phyloP scores from a whole-genome alignment of 2,888 invertebrate genomes.

The Gortyna flavago region DNA sequence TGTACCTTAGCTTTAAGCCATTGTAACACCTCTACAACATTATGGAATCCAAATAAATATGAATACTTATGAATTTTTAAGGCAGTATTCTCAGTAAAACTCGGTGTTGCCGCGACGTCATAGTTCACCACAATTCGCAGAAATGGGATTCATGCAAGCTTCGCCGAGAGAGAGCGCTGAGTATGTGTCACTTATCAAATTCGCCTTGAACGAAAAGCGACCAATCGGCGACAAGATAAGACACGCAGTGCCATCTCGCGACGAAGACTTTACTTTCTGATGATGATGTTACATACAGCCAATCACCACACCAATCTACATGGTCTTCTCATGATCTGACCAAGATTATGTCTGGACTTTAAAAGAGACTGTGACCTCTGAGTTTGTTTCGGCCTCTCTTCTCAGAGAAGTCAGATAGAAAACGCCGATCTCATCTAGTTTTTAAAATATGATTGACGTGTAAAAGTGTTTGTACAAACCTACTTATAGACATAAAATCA shows the following conservation, averaged over 20 bases:
- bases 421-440: too few relatives aligned
- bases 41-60: too few relatives aligned
- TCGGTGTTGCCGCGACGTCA: background rate
- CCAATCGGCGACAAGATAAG: background rate
- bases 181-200: background rate
- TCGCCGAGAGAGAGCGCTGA: background rate
- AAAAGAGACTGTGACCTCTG: background rate
- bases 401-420: too few relatives aligned
- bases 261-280: background rate
- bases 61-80: too few relatives aligned
- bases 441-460: too few relatives aligned
- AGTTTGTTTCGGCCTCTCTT: background rate
- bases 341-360: background rate
- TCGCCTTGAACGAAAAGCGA: background rate
- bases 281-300: background rate
- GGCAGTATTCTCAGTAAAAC: background rate
- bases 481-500: too few relatives aligned
- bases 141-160: background rate
- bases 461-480: too few relatives aligned
- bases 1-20: too few relatives aligned
- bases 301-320: too few relatives aligned
- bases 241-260: background rate
- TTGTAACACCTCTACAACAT: too few relatives aligned
- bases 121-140: background rate
- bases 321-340: background rate